Base-by-base conservation (phyloP, 2,888 invertebrate genomes). In the Phorcus lineatus region DNA sequence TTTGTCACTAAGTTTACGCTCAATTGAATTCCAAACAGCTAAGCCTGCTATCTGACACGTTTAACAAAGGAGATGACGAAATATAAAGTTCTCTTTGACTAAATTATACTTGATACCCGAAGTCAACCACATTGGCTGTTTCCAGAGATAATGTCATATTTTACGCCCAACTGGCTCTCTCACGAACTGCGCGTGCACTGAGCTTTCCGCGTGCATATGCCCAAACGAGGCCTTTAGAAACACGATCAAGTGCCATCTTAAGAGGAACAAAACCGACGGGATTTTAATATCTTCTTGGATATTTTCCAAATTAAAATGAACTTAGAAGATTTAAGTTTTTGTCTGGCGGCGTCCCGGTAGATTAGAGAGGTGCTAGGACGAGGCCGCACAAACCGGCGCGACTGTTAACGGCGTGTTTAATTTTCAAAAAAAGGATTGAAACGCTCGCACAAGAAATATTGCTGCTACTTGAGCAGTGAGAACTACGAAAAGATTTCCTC, bases 301-400 rank as follows among this genome's bases (percentile, higher is more conserved):
- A 76, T 55, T 76, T 76, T 76, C 76, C 54, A 76, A 76, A 76
- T 76, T 76, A 76, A 76, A 76, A 76, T 55, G 76, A 76, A 76
- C 76, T 76, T 76, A 76, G 76, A 53, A 53, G 76, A 76, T 76
- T 55, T 76, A 55, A 40, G 28, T 28, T 55, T 54, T 53, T 76
- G 54, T 76, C 19, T 22, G 24, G 22, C 54, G 76, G 53, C 31
- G 54, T 53, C 36, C 19, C 24, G 31, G 55, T 76, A 76, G 76
- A 76, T 76, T 76, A 76, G 54, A 16, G 76, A 28, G 55, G 31
- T 11, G 22, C 54, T 11, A 13, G 54, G n/a, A n/a, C 17, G n/a
- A 11, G 4, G n/a, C 54, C 28, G 17, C 16, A 24, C 54, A 28
- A 53, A 76, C 53, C n/a, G 31, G 54, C 76, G 6, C 13, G 13